Percentiles rank a stretch among this genome's conserved stretches.
phyloP scores from a whole-genome alignment of 2,888 invertebrate species.

The Lycia hirtaria region DNA sequence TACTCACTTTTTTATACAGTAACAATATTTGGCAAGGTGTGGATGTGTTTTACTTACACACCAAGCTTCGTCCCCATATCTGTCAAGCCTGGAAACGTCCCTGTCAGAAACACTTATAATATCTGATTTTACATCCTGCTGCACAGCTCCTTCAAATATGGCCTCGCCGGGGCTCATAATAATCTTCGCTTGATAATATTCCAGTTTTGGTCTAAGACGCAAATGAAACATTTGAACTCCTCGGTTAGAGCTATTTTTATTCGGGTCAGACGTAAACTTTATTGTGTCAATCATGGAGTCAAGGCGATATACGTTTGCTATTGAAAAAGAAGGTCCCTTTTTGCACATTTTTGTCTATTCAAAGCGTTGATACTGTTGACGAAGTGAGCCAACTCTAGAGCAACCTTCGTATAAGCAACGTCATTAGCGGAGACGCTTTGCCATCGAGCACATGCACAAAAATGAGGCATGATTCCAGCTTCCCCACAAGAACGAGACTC shows the following conservation, averaged over 20 bases:
- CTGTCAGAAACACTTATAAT: conserved; percentile 20
- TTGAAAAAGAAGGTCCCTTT: conserved; percentile 35
- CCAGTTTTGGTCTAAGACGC: neutral
- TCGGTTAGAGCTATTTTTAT: neutral
- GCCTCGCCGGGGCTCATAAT: conserved; percentile 28
- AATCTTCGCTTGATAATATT: conserved; percentile 47
- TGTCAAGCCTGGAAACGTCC: conserved; percentile 56
- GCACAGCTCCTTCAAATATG: conserved; percentile 37
- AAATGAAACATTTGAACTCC: neutral
- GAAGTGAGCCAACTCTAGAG: conserved; percentile 34
- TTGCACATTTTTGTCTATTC: conserved; percentile 42
- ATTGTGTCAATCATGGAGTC: conserved; percentile 6
- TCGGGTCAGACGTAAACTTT: neutral
- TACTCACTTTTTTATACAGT: conserved; percentile 81
- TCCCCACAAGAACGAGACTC: conserved; percentile 48
- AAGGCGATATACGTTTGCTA: conserved; percentile 44
- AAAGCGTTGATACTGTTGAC: conserved; percentile 45
- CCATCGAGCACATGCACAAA: conserved; percentile 55
- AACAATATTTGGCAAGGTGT: conserved; percentile 93
- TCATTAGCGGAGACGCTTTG: conserved; percentile 34
- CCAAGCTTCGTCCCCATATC: conserved; percentile 92
- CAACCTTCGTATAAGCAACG: conserved; percentile 29
- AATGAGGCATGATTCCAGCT: conserved; percentile 52
- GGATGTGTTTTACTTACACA: conserved; percentile 91
- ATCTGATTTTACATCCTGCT: conserved; percentile 25